These are phyloP conservation scores for Scaptomyza tumidula DNA, from an alignment of 2,888 invertebrate species.

Conservation along the genomic window DNA sequence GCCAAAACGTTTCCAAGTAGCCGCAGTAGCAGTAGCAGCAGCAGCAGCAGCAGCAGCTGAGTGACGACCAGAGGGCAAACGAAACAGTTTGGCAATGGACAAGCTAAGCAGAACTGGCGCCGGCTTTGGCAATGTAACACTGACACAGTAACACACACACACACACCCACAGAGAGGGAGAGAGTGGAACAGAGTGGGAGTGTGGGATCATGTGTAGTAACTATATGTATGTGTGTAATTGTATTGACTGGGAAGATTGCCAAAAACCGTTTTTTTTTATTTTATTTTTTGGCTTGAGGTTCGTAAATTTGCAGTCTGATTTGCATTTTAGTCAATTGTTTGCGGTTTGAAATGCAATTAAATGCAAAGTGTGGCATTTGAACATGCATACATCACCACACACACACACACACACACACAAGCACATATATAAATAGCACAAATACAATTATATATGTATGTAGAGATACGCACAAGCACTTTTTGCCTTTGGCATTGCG, in stretches of 20 bases:
- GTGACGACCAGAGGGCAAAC: constrained; percentile 19
- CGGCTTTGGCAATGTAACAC: constrained; percentile 76
- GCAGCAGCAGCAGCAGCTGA: constrained; percentile 27
- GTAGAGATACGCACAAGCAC: constrained; percentile 16
- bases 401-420: not conserved
- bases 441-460: not conserved
- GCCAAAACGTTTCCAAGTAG: constrained; percentile 60
- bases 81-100: constrained; percentile 52
- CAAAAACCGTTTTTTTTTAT: constrained; percentile 27
- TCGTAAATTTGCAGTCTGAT: constrained; percentile 40
- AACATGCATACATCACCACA: not conserved
- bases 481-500: constrained; percentile 23
- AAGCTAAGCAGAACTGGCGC: constrained; percentile 39
- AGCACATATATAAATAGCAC: not conserved
- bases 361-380: constrained; percentile 29
- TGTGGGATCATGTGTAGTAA: constrained; percentile 1
- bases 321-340: constrained; percentile 55
- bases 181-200: constrained; percentile 5
- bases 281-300: constrained; percentile 6
- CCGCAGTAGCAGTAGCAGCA: not conserved
- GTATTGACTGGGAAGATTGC: constrained; percentile 15
- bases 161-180: not conserved
- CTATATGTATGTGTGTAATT: not conserved
- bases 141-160: constrained; percentile 64
- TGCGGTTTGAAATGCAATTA: constrained; percentile 45